Evolutionary conservation across 2,113 vertebrate species (phyloP), one percentile per base, ranked within the genome.

Genomic region (Abramis brama): DNA sequence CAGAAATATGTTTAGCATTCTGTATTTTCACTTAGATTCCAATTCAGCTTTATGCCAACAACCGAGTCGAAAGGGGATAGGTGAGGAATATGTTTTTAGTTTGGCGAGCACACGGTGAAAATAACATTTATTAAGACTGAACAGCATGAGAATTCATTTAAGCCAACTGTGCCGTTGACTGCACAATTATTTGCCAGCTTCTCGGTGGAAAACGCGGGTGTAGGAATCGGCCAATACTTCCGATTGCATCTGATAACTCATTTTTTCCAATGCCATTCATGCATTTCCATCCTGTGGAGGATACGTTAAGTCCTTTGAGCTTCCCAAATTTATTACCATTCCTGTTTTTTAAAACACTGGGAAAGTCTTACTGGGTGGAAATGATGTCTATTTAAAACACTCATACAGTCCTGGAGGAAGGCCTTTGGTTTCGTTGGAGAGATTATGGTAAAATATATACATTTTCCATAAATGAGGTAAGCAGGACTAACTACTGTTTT

Each of bases 41-140:
- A 52, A 52, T 82, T 68, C 62, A 68, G 25, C 79, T 50, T 43
- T 23, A 70, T 33, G 62, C 25, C 79, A 82, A 82, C 62, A 52
- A 68, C 27, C 19, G 9, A 45, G 60, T 50, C 12, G 27, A 23
- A 68, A 68, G 25, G 11, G 19, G 47, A 30, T 33, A 52, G 45
- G 19, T 82, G 17, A 82, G 45, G 43, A 82, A 50, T 68, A 50
- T 50, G 43, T 50, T 21, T 82, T 82, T 82, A 23, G 62, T 82
- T 66, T 82, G 62, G 79, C 36, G 15, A 80, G 78, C 59, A 25
- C 59, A 19, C 4, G 2, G 13, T 3, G 5, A 43, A 66, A 30
- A 82, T 68, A 82, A 82, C 60, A 30, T 50, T 68, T 66, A 50
- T 82, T 66, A 50, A 50, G 13, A 27, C 6, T 10, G 47, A 77